Evolutionary conservation across 2,797 vertebrate genomes (phyloP).

Genomic region (Simalia tracyae): DNA sequence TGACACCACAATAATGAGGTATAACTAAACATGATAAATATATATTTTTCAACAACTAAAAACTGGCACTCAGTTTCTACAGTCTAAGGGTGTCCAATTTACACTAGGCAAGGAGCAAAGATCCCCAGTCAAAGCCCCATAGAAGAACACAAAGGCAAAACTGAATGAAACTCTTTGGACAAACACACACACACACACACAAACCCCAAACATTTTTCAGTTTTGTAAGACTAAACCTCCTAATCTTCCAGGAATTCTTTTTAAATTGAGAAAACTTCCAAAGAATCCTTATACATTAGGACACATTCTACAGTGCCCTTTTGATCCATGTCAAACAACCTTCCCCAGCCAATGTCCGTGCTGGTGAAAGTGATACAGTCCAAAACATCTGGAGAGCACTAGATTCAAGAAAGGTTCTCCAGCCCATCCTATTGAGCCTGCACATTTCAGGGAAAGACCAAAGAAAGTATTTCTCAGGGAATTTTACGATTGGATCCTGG

Average conservation of each 20-base stretch:
- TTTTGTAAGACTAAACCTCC: not conserved
- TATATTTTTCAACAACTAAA: conserved; percentile 13
- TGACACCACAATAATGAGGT: not conserved
- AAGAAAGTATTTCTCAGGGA: not conserved
- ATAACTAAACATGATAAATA: not conserved
- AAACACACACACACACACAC: not conserved
- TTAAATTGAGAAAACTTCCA: not conserved
- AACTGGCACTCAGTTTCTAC: not conserved
- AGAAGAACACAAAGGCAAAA: not conserved
- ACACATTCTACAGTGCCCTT: not conserved
- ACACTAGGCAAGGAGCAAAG: not conserved
- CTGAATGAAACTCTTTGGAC: not conserved
- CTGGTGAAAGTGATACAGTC: not conserved
- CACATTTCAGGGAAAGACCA: not conserved
- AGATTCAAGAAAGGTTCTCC: not conserved
- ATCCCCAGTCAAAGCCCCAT: not conserved
- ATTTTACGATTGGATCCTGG: not conserved
- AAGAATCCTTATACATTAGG: not conserved
- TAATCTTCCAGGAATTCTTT: not conserved
- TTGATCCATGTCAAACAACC: not conserved
- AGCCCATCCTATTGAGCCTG: not conserved
- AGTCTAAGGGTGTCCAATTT: not conserved
- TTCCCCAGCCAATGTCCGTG: not conserved
- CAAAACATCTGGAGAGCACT: not conserved
- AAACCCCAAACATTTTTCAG: not conserved